phyloP scores from a whole-genome alignment of 1,140 invertebrate species.

The Diplogasteroides magnus region DNA sequence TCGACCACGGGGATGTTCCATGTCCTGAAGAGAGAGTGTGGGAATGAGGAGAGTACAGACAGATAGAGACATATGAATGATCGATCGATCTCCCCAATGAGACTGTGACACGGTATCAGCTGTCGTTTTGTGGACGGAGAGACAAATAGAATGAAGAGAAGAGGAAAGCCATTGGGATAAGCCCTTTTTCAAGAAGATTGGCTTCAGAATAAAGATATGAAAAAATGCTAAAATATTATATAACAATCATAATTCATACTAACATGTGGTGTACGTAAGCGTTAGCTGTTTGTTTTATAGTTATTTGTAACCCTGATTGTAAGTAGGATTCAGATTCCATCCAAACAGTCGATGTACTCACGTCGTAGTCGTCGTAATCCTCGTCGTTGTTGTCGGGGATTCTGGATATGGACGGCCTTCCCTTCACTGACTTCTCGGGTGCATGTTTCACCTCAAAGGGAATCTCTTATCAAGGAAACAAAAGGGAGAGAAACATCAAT shows the following conservation, averaged over 20 bases:
- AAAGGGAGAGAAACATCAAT: too few relatives aligned
- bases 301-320: too few relatives aligned
- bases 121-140: background rate
- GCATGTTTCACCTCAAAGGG: background rate
- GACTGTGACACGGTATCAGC: too few relatives aligned
- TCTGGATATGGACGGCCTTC: background rate
- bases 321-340: too few relatives aligned
- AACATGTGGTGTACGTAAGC: too few relatives aligned
- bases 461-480: too few relatives aligned
- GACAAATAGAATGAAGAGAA: background rate
- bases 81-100: background rate
- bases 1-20: conserved; percentile 27
- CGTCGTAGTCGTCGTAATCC: background rate
- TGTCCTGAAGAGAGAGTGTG: conserved; percentile 9
- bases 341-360: background rate
- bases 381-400: background rate
- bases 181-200: too few relatives aligned
- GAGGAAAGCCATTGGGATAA: background rate
- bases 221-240: too few relatives aligned
- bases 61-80: conserved; percentile 8
- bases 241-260: too few relatives aligned
- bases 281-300: too few relatives aligned
- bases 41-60: background rate
- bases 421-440: background rate
- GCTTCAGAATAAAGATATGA: too few relatives aligned